Conservation (phyloP, 2,797 vertebrate species). For the Corythornis leucogaster region DNA sequence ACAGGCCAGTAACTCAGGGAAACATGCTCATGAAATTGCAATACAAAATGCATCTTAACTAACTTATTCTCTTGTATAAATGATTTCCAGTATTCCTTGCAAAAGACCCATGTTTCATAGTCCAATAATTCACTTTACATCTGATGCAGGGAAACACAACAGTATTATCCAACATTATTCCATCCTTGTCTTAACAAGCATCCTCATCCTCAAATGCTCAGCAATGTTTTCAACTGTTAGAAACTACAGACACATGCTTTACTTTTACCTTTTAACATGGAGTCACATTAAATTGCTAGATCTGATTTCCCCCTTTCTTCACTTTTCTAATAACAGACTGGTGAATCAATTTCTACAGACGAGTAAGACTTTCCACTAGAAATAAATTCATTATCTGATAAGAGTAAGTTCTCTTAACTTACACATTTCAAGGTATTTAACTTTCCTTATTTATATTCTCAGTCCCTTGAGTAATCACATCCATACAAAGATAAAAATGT, state of each 20-base stretch:
- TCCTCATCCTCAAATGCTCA: background rate
- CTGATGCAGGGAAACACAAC: background rate
- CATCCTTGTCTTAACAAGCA: background rate
- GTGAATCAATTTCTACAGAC: background rate
- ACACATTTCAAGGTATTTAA: slow-evolving; percentile 42
- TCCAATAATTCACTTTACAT: background rate
- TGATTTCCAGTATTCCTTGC: background rate
- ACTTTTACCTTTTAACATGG: background rate
- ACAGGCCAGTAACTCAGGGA: background rate
- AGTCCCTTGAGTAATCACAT: background rate
- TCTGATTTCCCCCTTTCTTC: background rate
- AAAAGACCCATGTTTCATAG: background rate
- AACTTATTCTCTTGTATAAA: background rate
- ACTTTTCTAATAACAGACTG: background rate
- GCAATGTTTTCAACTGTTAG: background rate
- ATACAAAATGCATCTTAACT: background rate
- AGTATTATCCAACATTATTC: background rate
- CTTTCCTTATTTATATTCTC: slow-evolving; percentile 50
- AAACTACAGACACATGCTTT: background rate
- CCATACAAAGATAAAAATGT: background rate
- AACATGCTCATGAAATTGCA: background rate
- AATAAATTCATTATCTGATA: slow-evolving; percentile 52
- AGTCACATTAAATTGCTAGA: background rate
- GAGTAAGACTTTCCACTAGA: slow-evolving; percentile 1
- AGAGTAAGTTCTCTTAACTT: slow-evolving; percentile 15